Base-by-base conservation (phyloP, 2,113 vertebrate species). In the Phylloscopus trochilus region DNA sequence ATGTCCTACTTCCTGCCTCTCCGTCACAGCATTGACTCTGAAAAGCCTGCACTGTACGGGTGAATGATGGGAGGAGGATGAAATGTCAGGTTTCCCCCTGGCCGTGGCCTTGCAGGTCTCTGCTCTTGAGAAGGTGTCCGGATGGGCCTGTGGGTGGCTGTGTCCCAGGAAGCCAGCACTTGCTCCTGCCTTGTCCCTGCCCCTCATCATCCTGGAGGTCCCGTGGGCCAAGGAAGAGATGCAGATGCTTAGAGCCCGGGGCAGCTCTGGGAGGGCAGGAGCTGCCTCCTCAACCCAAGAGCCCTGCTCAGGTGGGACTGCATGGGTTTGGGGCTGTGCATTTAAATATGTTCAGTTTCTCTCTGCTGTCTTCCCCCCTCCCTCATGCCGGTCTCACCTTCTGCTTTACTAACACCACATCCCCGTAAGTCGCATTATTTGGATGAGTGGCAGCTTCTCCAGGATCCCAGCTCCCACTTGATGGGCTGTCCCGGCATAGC, bases 1-100 rank as follows among this genome's bases (percentile, higher is more conserved):
- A 0, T 3, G 16, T 18, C 28, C 43, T 55, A 30, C 20, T 49
- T 69, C 9, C 49, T 62, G 33, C 23, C 4, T 41, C 15, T 22
- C 1, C 0, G 2, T 43, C 24, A 23, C 14, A 0, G 1, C 1
- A 0, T 1, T 63, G 43, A 33, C 37, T 11, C 23, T 51, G 9
- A 55, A 30, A 37, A n/a, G 23, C 31, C 49, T 24, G 26, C 0
- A 0, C 2, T 6, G 2, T 5, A 19, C 1, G 6, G 15, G 11
- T 41, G 33, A 31, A 5, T 15, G 18, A 2, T 5, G 2, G 15
- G 11, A 43, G n/a, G n/a, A 58, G 26, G 16, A 27, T 37, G 10
- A 43, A 31, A 15, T 4, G 13, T 37, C 47, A 27, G 27, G 11
- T 39, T 49, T n/a, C 3, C n/a, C 7, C 1, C 4, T 0, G 8